A percentile compares a stretch with the other conserved stretches of the same genome.
Conservation (phyloP, 2,113 vertebrate species). For the Callocephalon fimbriatum region DNA sequence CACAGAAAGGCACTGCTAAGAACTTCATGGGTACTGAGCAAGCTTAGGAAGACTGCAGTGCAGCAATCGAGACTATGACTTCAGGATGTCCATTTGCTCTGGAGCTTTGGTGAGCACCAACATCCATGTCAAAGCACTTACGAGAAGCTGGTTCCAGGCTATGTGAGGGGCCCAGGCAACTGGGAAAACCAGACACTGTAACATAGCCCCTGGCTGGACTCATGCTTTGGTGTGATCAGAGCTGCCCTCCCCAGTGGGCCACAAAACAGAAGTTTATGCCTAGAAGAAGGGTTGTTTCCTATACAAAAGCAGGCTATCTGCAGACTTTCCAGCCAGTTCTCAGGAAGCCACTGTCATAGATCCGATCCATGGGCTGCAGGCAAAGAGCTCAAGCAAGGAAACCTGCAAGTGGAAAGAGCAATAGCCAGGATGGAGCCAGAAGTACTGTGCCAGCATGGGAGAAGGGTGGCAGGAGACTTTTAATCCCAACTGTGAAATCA, state of each 20-base stretch:
- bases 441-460: background rate
- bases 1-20: background rate
- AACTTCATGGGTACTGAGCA: background rate
- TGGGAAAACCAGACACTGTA: background rate
- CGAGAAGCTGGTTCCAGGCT: background rate
- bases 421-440: background rate
- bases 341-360: background rate
- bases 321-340: background rate
- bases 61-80: background rate
- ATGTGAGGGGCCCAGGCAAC: background rate
- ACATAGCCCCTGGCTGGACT: background rate
- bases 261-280: background rate
- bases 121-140: background rate
- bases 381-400: background rate
- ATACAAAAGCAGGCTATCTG: background rate
- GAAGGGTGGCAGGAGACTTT: background rate
- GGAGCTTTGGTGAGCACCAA: background rate
- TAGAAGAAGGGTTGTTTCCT: background rate
- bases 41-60: background rate
- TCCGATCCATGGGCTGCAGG: background rate
- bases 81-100: background rate
- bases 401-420: background rate
- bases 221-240: background rate
- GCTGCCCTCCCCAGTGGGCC: background rate
- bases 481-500: slow-evolving; percentile 44